Percentiles rank a stretch among this genome's conserved stretches.
Conservation (phyloP, 1,140 invertebrate genomes). For the Nephotettix cincticeps region DNA sequence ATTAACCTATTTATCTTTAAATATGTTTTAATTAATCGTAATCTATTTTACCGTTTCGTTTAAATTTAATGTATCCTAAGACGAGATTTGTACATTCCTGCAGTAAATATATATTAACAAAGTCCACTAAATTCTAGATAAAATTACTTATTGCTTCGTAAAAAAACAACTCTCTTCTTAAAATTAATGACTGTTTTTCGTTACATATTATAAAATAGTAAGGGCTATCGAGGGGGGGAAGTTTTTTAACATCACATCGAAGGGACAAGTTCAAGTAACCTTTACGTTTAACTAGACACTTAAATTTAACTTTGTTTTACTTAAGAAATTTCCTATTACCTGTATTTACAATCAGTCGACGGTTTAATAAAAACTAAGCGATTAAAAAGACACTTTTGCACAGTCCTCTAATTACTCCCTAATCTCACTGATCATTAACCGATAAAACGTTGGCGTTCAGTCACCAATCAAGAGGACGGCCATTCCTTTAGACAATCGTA, state of each 20-base stretch:
- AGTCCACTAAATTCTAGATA: conserved; percentile 37
- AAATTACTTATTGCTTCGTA: conserved; percentile 40
- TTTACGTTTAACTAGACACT: conserved; percentile 38
- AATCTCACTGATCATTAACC: conserved; percentile 39
- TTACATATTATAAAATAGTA: conserved; percentile 27
- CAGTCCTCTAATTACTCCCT: conserved; percentile 40
- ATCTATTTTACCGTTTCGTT: conserved; percentile 30
- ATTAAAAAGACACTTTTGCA: conserved; percentile 40
- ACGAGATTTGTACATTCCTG: conserved; percentile 40
- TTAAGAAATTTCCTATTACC: conserved; percentile 44
- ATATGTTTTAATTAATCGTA: conserved; percentile 33
- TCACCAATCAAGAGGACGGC: conserved; percentile 56
- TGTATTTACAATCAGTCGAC: conserved; percentile 43
- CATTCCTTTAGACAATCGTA: conserved; percentile 60
- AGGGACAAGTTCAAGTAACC: conserved; percentile 43
- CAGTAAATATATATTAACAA: conserved; percentile 28
- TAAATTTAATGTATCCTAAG: conserved; percentile 39
- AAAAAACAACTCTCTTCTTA: conserved; percentile 42
- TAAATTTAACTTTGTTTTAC: conserved; percentile 29
- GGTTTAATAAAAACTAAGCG: conserved; percentile 39
- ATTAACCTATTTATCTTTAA: conserved; percentile 38
- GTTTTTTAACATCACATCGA: conserved; percentile 34
- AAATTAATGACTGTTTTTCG: conserved; percentile 40
- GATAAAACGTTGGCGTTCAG: conserved; percentile 31
- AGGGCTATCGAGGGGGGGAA: conserved; percentile 30